Evolutionary conservation across 1,140 invertebrate species (phyloP).

Genomic region (Dufourea novaeangliae): DNA sequence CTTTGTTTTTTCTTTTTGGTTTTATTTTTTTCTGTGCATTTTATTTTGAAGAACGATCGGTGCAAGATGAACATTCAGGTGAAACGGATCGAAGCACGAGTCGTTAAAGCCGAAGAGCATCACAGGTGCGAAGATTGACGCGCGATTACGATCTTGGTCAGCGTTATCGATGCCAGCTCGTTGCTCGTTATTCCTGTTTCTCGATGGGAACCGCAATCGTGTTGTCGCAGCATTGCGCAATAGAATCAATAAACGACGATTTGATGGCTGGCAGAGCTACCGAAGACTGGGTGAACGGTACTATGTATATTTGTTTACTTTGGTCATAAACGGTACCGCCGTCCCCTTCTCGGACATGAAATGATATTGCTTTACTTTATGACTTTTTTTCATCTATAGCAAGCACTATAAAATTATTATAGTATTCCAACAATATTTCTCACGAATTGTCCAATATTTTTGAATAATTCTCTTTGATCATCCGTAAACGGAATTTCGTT

Average conservation of each 20-base stretch:
- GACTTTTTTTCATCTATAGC: too few relatives aligned
- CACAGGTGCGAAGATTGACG: slow-evolving; percentile 33
- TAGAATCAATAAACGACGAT: slow-evolving; percentile 44
- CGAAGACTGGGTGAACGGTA: background rate
- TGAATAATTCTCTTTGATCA: too few relatives aligned
- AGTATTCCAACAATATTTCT: too few relatives aligned
- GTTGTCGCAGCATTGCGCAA: slow-evolving; percentile 49
- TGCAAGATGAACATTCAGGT: background rate
- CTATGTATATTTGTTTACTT: slow-evolving; percentile 38
- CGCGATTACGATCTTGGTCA: slow-evolving; percentile 43
- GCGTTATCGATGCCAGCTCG: slow-evolving; percentile 12
- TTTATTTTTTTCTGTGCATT: background rate
- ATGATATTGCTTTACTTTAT: too few relatives aligned
- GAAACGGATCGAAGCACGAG: slow-evolving; percentile 8
- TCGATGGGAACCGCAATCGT: slow-evolving; percentile 15
- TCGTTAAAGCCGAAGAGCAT: background rate
- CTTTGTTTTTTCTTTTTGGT: background rate
- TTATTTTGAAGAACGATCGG: background rate
- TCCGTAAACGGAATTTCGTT: too few relatives aligned
- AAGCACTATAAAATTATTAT: too few relatives aligned
- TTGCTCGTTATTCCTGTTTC: slow-evolving; percentile 21
- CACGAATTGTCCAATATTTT: too few relatives aligned
- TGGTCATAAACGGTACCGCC: background rate
- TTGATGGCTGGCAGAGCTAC: slow-evolving; percentile 20
- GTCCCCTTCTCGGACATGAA: background rate